Conservation (phyloP, 2,888 invertebrate genomes). For the Melanostoma scalare region DNA sequence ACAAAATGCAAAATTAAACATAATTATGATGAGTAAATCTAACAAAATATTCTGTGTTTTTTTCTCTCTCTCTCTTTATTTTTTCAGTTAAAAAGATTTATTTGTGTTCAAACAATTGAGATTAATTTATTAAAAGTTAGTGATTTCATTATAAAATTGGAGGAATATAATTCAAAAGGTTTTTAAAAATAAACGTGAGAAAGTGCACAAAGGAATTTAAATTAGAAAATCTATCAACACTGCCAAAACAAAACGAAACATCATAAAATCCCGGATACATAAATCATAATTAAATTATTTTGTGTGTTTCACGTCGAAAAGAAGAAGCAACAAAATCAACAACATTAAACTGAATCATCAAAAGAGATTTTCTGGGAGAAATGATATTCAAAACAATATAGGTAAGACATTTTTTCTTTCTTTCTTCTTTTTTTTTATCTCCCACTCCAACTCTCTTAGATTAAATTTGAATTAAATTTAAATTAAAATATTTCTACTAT, state of each 20-base stretch:
- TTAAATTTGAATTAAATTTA: conserved; percentile 19
- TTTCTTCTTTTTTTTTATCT: not conserved
- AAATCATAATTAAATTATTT: conserved; percentile 28
- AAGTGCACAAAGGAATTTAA: conserved; percentile 40
- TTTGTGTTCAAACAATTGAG: conserved; percentile 71
- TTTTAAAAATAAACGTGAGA: conserved; percentile 31
- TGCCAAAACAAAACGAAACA: conserved; percentile 40
- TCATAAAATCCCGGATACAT: conserved; percentile 25
- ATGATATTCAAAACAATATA: conserved; percentile 69
- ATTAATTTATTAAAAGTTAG: conserved; percentile 55
- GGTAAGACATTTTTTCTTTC: conserved; percentile 41
- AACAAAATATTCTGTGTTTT: conserved; percentile 43
- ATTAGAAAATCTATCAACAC: conserved; percentile 54
- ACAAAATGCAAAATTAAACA: conserved; percentile 10
- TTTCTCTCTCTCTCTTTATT: conserved; percentile 33
- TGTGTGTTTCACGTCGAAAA: conserved; percentile 34
- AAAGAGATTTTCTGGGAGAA: conserved; percentile 63
- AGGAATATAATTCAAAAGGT: conserved; percentile 17
- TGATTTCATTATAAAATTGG: conserved; percentile 36
- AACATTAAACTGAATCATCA: conserved; percentile 63
- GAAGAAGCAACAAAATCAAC: conserved; percentile 7
- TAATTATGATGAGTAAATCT: not conserved
- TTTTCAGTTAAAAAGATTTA: conserved; percentile 59
- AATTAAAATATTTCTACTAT: not conserved
- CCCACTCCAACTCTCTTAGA: not conserved